Evolutionary conservation across 2,113 vertebrate genomes (phyloP), one percentile per base, ranked within the genome.

Genomic region (Labeo rohita): DNA sequence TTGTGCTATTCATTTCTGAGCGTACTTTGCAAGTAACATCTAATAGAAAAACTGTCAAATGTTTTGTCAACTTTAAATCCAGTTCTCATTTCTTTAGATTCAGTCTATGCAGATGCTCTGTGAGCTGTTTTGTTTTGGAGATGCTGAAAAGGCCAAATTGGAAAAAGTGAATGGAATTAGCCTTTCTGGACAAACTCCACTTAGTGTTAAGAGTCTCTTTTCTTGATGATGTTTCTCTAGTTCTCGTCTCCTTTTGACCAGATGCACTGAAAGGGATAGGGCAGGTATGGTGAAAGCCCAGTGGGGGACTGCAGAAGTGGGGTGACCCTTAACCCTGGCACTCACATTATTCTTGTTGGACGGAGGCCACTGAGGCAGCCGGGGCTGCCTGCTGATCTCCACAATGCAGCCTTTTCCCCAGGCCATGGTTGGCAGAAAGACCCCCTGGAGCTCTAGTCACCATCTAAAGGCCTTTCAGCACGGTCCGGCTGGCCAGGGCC

Each of bases 311-410:
- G 89, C 74, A 89, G 94, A 89, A 0, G 74, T 94, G 87, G 93
- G 87, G 92, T 96, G 94, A 97, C 97, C 97, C 97, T 94, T 97
- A 95, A 94, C 96, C 95, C 88, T 83, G 28, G 77, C 61, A 68
- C 86, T 83, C 86, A 84, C 78, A 87, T 85, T 87, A 89, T 85
- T 83, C 86, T 63, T 87, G 74, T 80, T 87, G 89, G 89, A 93
- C 84, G 84, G 8, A 87, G 81, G 0, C 0, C 94, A 95, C 95
- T 95, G 95, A 95, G 91, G 91, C 88, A 84, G 95, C 91, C 90
- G 92, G 92, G 92, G 94, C 96, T 96, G 96, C 97, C 97, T 96
- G 96, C 97, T 98, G 97, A 94, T 97, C 91, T 6, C 93, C 94
- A 98, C 96, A 99, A 98, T 95, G 93, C 95, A 92, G 91, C 47